Evolutionary conservation across 2,888 invertebrate genomes (phyloP), one percentile per base, ranked within the genome.

Genomic region (Dermolepida albohirtum): DNA sequence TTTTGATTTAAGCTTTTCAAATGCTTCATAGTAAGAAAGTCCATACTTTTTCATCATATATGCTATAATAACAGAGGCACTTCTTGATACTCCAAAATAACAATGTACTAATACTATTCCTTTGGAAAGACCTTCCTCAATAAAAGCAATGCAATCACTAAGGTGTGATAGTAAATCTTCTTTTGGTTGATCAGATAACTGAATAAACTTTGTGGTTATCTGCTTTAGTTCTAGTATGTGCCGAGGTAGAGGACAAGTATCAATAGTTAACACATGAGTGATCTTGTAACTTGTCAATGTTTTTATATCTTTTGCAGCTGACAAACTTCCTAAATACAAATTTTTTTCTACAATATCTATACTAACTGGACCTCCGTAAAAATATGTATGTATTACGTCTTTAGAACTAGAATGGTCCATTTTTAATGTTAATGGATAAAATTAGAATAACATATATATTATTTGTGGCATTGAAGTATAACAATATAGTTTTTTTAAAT

Each of bases 61-160:
- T 0, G 93, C 95, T 66, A 95, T 90, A 0, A 96, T 92, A 2
- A 96, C 86, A 0, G 96, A 91, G 0, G 95, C 93, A 80, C 96
- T 96, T 64, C 97, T 88, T 0, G 96, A 97, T 2, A 96, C 92
- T 11, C 97, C 97, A 77, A 92, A 96, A 80, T 94, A 94, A 82
- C 97, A 97, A 79, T 97, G 97, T 1, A 96, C 94, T 11, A 97
- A 85, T 5, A 96, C 89, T 67, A 86, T 89, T 47, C 92, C 92
- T 40, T 87, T 86, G 1, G 81, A 79, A 5, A 89, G 80, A 66
- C 89, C 85, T 1, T 92, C 92, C 71, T 88, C 87, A 68, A 97
- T 95, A 77, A 94, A 97, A 4, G 87, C 84, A 77, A 90, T 89
- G 64, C 93, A 90, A 52, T 91, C 90, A 71, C 92, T 91, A 72